A percentile compares a stretch with the other conserved stretches of the same genome.
Conservation (phyloP, 1,140 invertebrate genomes). For the Paralvinella palmiformis region DNA sequence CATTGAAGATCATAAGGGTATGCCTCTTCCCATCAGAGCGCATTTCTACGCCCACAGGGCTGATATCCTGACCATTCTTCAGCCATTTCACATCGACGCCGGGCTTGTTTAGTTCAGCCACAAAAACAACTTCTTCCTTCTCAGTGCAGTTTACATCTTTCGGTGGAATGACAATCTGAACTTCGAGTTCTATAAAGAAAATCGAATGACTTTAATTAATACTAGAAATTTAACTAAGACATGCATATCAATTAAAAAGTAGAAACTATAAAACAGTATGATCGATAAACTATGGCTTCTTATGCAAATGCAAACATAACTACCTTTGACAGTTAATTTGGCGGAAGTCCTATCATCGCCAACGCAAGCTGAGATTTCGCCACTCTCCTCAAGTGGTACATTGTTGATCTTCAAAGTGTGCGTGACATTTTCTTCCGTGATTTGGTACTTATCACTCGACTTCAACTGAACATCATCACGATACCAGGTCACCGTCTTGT, state of each 20-base stretch:
- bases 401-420: constrained; percentile 20
- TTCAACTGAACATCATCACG: constrained; percentile 19
- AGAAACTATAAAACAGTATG: too few relatives aligned
- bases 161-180: not conserved
- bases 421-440: constrained; percentile 1
- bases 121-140: not conserved
- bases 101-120: not conserved
- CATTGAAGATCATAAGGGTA: constrained; percentile 37
- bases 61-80: not conserved
- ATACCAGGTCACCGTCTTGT: constrained; percentile 64
- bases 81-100: not conserved
- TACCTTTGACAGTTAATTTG: constrained; percentile 5
- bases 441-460: not conserved
- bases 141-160: constrained; percentile 14
- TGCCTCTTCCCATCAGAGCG: constrained; percentile 29
- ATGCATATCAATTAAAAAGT: too few relatives aligned
- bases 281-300: too few relatives aligned
- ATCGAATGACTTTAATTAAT: not conserved
- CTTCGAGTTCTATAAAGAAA: not conserved
- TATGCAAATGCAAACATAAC: too few relatives aligned
- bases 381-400: constrained; percentile 11
- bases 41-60: not conserved
- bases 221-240: too few relatives aligned
- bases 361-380: constrained; percentile 11
- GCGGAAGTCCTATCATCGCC: not conserved